A percentile compares a stretch with the other conserved stretches of the same genome.
These are phyloP conservation scores for Cebidichthys violaceus DNA, from an alignment of 2,113 vertebrate genomes.

Conservation along the genomic window DNA sequence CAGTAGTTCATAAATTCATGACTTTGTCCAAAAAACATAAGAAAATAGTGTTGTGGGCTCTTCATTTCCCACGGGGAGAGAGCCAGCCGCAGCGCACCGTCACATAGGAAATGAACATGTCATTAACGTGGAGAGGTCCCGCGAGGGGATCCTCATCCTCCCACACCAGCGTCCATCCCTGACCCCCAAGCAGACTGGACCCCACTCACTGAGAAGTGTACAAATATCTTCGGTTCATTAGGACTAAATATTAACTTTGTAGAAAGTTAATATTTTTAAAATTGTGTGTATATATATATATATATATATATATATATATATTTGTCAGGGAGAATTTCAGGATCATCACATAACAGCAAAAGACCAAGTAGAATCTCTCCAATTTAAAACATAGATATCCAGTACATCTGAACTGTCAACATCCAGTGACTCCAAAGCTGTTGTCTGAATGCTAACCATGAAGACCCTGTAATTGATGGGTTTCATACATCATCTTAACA, in stretches of 20 bases:
- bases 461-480: constrained; percentile 52
- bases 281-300: no score
- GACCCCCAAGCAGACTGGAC: no score
- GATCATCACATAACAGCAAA: background rate
- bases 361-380: constrained; percentile 22
- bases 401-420: constrained; percentile 41
- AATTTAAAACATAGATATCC: constrained; percentile 44
- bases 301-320: no score
- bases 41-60: background rate
- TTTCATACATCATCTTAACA: constrained; percentile 47
- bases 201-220: no score
- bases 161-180: no score
- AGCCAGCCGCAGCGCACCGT: no score
- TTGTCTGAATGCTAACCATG: constrained; percentile 53
- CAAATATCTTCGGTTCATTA: no score
- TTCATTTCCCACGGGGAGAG: background rate
- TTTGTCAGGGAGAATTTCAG: background rate
- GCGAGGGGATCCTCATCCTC: no score
- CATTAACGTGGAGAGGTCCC: no score
- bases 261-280: no score
- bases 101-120: no score
- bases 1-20: background rate
- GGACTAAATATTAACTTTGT: no score
- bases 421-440: constrained; percentile 40
- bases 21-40: background rate